Evolutionary conservation across 2,888 invertebrate species (phyloP), one percentile per base, ranked within the genome.

Genomic region (Dryomyza anilis): DNA sequence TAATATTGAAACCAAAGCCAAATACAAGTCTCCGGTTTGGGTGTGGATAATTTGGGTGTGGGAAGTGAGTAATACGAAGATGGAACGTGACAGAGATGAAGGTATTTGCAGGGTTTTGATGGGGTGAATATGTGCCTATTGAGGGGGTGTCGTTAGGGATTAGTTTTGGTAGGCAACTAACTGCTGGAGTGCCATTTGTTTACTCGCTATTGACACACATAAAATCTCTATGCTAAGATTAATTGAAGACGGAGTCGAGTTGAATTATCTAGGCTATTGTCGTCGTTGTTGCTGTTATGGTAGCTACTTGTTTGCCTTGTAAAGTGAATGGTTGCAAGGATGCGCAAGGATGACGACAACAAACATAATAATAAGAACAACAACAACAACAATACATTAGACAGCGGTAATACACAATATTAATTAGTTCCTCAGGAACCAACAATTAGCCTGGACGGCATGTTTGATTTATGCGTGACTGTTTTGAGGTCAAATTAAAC

Each of bases 1-100:
- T 50, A 27, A 50, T 50, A 50, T 50, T 21, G n/a, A 50, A 50
- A 27, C 27, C 50, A 14, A n/a, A 50, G 27, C 27, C 39, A n/a
- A 39, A n/a, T 39, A 39, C n/a, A 39, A 39, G 39, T n/a, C 39
- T 2, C 3, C 3, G 39, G 39, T n/a, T n/a, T n/a, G n/a, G n/a
- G n/a, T n/a, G n/a, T 3, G 14, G 36, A 2, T 30, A 33, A 19
- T n/a, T 4, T 16, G 19, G 21, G 56, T 3, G 56, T n/a, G 33
- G 39, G 33, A 36, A 5, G 6, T 10, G 48, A 48, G 48, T 2
- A 19, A 48, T 19, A 48, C 16, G 19, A 19, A 46, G 46, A 46
- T 7, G 21, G 46, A n/a, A n/a, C 19, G 19, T 3, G 3, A 48
- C 10, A 16, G 48, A 48, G 6, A 48, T 14, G 25, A 23, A 48